A percentile compares a stretch with the other conserved stretches of the same genome.
phyloP scores from a whole-genome alignment of 2,113 vertebrate genomes.

The Coptodon bakossiorum region DNA sequence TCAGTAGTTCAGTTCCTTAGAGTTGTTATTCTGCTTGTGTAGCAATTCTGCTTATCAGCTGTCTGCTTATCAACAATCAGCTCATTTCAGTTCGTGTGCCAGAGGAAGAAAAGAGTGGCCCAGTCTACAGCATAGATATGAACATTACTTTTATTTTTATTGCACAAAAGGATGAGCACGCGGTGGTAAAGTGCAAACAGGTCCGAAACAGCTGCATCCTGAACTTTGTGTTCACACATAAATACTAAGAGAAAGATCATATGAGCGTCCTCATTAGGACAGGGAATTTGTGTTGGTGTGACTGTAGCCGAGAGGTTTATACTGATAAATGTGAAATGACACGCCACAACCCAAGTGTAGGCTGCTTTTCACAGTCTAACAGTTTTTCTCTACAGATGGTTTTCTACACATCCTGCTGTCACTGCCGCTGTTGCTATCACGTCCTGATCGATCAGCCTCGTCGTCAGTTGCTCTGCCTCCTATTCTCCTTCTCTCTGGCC shows the following conservation, averaged over 20 bases:
- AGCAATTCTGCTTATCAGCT: background rate
- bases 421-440: background rate
- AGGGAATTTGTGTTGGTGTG: background rate
- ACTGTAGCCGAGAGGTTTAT: fast-evolving
- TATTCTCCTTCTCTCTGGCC: background rate
- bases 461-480: background rate
- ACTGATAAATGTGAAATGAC: background rate
- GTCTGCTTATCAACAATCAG: background rate
- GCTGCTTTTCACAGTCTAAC: background rate
- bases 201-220: fast-evolving
- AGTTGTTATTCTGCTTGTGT: background rate
- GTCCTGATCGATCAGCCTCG: background rate
- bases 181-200: background rate
- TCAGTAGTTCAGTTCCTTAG: background rate
- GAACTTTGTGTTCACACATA: background rate
- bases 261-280: background rate
- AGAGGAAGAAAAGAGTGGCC: background rate
- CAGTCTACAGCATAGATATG: background rate
- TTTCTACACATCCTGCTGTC: background rate
- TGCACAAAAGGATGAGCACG: background rate
- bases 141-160: background rate
- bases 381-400: background rate
- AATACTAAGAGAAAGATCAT: background rate
- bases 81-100: background rate
- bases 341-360: background rate